Conservation (phyloP, 1,140 invertebrate species). For the Lanistes nyassanus region DNA sequence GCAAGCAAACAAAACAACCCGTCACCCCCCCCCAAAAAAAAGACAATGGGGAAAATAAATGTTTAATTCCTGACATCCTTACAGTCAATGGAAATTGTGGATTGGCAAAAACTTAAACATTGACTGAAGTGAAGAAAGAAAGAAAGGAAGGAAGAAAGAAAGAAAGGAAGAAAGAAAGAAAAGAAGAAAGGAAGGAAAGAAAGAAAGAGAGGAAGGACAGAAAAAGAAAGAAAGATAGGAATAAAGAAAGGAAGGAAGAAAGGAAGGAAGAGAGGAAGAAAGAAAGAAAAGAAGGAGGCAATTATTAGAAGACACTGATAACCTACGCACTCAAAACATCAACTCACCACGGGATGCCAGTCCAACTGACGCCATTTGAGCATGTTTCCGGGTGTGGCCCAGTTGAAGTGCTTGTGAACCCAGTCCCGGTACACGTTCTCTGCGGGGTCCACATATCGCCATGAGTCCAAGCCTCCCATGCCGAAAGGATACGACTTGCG, state of each 20-base stretch:
- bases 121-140: no score
- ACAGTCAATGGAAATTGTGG: no score
- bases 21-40: no score
- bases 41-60: no score
- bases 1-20: no score
- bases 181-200: background rate
- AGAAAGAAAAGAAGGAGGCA: background rate
- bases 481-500: constrained; percentile 23
- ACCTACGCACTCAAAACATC: background rate
- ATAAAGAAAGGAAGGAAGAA: background rate
- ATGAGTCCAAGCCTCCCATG: background rate
- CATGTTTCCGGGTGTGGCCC: constrained; percentile 33
- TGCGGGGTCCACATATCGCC: constrained; percentile 6
- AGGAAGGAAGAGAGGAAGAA: background rate
- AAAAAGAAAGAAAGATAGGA: background rate
- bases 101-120: no score
- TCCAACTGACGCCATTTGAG: constrained; percentile 40
- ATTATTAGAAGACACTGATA: background rate
- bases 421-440: constrained; percentile 33
- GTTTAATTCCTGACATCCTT: no score
- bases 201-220: background rate
- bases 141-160: background rate
- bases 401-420: constrained; percentile 46
- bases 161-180: constrained; percentile 11
- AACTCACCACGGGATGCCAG: constrained; percentile 6